A percentile compares a stretch with the other conserved stretches of the same genome.
Evolutionary conservation across 2,797 vertebrate genomes (phyloP).

Genomic region (Falco naumanni): DNA sequence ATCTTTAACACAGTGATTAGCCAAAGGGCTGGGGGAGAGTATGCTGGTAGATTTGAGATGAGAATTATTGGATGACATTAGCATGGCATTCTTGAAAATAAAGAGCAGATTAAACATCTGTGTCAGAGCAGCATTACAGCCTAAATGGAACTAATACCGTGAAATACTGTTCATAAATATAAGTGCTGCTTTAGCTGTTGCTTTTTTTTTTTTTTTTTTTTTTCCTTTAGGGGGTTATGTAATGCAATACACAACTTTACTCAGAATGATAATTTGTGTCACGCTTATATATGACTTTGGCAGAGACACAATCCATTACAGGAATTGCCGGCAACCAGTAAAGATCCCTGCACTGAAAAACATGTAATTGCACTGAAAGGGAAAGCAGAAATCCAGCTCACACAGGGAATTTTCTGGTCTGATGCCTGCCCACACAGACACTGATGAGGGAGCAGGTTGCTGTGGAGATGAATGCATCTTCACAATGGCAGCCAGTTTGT

Average conservation of each 20-base stretch:
- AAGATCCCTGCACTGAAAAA: neutral
- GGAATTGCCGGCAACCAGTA: neutral
- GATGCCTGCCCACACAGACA: neutral
- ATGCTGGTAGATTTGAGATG: neutral
- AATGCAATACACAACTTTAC: neutral
- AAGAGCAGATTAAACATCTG: conserved; percentile 39
- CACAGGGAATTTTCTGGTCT: neutral
- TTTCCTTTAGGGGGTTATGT: neutral
- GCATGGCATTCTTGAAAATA: conserved; percentile 15
- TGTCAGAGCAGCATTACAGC: conserved; percentile 14
- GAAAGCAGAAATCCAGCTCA: neutral
- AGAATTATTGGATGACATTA: conserved; percentile 7
- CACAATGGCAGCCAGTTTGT: neutral
- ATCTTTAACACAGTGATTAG: neutral
- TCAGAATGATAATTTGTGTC: neutral
- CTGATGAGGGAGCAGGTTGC: neutral
- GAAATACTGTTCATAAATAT: conserved; percentile 16
- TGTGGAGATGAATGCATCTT: neutral
- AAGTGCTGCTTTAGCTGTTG: conserved; percentile 11
- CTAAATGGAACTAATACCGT: conserved; percentile 23
- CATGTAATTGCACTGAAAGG: neutral
- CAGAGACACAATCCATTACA: neutral
- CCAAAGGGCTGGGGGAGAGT: neutral
- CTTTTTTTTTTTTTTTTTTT: neutral
- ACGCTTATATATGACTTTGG: neutral